phyloP scores from a whole-genome alignment of 2,797 vertebrate genomes.

The Sebastes cheni region DNA sequence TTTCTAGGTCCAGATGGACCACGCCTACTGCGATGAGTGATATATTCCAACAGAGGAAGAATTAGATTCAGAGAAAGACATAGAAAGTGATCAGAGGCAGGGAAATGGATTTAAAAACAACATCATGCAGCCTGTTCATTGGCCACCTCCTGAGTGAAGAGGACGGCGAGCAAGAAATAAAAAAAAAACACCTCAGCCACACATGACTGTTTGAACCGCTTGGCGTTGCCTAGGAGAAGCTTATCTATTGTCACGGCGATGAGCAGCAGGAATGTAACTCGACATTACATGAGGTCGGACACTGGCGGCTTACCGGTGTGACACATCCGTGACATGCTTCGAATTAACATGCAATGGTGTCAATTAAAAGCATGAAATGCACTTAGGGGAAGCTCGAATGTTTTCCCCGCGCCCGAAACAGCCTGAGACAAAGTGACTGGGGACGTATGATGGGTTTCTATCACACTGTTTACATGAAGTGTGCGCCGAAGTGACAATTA shows the following conservation, averaged over 20 bases:
- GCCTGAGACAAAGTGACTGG: constrained; percentile 49
- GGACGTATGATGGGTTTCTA: constrained; percentile 23
- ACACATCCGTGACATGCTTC: constrained; percentile 75
- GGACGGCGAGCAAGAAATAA: constrained; percentile 1
- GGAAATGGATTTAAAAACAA: constrained; percentile 22
- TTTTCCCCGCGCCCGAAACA: constrained; percentile 36
- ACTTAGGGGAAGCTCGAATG: constrained; percentile 63
- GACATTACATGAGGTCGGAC: constrained; percentile 78
- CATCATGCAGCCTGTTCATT: neutral
- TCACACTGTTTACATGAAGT: constrained; percentile 51
- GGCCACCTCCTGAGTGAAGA: constrained; percentile 3
- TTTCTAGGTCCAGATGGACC: neutral
- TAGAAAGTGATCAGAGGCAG: constrained; percentile 13
- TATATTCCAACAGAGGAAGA: neutral
- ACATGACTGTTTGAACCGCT: constrained; percentile 47
- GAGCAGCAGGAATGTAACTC: constrained; percentile 76
- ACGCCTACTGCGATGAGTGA: neutral
- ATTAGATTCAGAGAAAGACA: neutral
- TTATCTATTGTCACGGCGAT: constrained; percentile 76
- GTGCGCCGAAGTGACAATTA: constrained; percentile 48
- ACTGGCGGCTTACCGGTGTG: constrained; percentile 69
- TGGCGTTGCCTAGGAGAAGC: constrained; percentile 65
- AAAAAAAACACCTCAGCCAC: constrained; percentile 29
- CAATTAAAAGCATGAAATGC: constrained; percentile 82
- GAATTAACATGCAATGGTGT: constrained; percentile 78